phyloP scores from a whole-genome alignment of 2,113 vertebrate species.

The Paramisgurnus dabryanus region DNA sequence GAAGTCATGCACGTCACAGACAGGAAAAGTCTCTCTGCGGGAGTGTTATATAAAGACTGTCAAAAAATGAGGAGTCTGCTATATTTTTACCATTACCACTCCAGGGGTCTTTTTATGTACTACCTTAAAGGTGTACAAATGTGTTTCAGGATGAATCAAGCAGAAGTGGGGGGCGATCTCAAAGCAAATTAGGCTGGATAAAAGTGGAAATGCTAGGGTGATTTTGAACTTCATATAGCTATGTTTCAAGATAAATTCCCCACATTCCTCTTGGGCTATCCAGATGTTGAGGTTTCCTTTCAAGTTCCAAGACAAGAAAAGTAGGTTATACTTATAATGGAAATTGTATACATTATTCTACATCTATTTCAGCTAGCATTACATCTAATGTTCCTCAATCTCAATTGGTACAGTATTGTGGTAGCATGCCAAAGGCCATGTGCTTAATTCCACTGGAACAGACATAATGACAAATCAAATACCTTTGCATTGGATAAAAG shows the following conservation, averaged over 20 bases:
- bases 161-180: not conserved
- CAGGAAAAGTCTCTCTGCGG: not conserved
- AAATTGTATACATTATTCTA: not conserved
- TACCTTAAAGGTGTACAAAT: conserved; percentile 25
- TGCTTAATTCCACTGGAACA: no score
- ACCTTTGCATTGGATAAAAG: no score
- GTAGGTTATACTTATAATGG: not conserved
- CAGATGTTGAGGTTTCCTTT: conserved; percentile 18
- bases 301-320: not conserved
- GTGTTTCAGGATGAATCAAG: conserved; percentile 8
- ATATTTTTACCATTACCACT: conserved; percentile 20
- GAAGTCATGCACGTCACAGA: conserved; percentile 22
- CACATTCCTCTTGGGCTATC: not conserved
- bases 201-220: conserved; percentile 18
- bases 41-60: not conserved
- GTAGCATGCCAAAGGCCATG: no score
- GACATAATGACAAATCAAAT: no score
- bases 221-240: conserved; percentile 21
- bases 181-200: conserved; percentile 15
- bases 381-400: no score
- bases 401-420: no score
- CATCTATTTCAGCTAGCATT: not conserved
- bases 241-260: conserved; percentile 15
- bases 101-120: conserved; percentile 18
- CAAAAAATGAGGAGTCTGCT: conserved; percentile 7